A percentile compares a stretch with the other conserved stretches of the same genome.
Evolutionary conservation across 1,140 invertebrate species (phyloP).

Genomic region (Tribolium castaneum): DNA sequence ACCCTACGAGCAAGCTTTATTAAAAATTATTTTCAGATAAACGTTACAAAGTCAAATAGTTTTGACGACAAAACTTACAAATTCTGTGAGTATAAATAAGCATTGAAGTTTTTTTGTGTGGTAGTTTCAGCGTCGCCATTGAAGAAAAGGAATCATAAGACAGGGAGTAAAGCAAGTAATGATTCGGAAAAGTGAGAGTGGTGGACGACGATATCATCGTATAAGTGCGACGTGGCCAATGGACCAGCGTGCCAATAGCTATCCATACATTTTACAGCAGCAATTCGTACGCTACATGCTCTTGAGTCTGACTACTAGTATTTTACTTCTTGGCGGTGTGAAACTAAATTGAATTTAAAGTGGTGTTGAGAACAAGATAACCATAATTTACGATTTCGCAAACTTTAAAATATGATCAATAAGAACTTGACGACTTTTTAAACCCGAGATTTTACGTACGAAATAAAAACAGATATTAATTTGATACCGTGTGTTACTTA

Average conservation of each 20-base stretch:
- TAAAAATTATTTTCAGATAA: not conserved
- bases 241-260: not conserved
- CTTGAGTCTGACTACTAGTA: not conserved
- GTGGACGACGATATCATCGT: slow-evolving; percentile 4
- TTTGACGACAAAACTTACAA: no score
- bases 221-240: slow-evolving; percentile 19
- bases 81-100: no score
- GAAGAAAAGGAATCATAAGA: slow-evolving; percentile 1
- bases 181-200: slow-evolving; percentile 23
- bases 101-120: no score
- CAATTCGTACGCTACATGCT: slow-evolving; percentile 8
- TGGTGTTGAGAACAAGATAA: not conserved
- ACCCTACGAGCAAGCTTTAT: not conserved
- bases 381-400: not conserved
- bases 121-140: no score
- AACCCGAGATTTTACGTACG: no score
- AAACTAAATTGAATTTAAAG: not conserved
- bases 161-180: not conserved
- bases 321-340: not conserved
- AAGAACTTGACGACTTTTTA: no score
- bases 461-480: no score
- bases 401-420: not conserved
- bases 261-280: slow-evolving; percentile 15
- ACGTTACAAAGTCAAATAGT: not conserved
- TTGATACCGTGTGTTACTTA: no score